These are phyloP conservation scores for Flexamia atlantica DNA, from an alignment of 2,888 invertebrate genomes.

Conservation along the genomic window DNA sequence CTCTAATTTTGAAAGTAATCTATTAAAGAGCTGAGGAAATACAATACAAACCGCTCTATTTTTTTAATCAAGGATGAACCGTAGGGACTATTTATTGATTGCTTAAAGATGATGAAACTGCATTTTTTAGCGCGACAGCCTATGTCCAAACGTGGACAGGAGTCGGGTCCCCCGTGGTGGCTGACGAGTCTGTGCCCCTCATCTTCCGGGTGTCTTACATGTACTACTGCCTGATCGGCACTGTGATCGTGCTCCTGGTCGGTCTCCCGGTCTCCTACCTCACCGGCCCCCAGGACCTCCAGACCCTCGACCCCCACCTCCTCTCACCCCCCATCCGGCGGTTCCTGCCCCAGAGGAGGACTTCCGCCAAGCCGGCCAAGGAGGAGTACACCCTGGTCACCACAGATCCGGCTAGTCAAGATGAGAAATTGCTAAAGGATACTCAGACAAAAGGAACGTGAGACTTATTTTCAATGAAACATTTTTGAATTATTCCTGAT, in stretches of 20 bases:
- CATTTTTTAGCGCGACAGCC: slow-evolving; percentile 27
- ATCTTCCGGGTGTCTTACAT: slow-evolving; percentile 80
- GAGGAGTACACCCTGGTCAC: slow-evolving; percentile 36
- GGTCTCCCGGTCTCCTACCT: slow-evolving; percentile 80
- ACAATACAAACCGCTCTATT: too few relatives aligned
- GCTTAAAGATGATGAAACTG: too few relatives aligned
- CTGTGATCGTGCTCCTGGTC: slow-evolving; percentile 80
- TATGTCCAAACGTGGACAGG: slow-evolving; percentile 50
- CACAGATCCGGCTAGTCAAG: not conserved
- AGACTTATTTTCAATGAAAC: not conserved
- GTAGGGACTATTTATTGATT: too few relatives aligned
- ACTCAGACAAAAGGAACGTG: not conserved
- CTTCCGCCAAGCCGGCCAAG: not conserved
- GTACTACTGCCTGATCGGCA: slow-evolving; percentile 86
- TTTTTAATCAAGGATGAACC: too few relatives aligned
- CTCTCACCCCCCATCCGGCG: slow-evolving; percentile 60
- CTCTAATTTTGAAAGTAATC: too few relatives aligned
- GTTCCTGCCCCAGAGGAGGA: slow-evolving; percentile 24
- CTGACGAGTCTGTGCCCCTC: slow-evolving; percentile 53
- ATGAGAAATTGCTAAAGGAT: not conserved
- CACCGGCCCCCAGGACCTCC: slow-evolving; percentile 59
- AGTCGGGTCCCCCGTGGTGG: slow-evolving; percentile 59
- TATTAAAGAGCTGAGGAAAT: too few relatives aligned
- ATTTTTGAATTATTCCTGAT: not conserved
- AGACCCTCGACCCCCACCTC: slow-evolving; percentile 61